A percentile compares a stretch with the other conserved stretches of the same genome.
These are phyloP conservation scores for Cydia pomonella DNA, from an alignment of 1,140 invertebrate genomes.

Conservation along the genomic window DNA sequence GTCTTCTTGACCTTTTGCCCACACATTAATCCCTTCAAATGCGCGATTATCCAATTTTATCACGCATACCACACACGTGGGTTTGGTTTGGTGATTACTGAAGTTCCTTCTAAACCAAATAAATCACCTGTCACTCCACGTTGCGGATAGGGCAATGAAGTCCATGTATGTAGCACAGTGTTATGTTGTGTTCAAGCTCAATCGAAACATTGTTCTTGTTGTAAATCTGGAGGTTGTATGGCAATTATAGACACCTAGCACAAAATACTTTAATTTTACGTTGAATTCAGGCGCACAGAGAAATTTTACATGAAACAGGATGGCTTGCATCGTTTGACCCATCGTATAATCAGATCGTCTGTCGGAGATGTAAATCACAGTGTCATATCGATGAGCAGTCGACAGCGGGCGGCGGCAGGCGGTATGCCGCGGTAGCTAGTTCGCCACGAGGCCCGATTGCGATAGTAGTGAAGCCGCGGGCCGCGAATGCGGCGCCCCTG, in stretches of 20 bases:
- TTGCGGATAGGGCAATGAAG: constrained; percentile 15
- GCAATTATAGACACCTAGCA: too few relatives aligned
- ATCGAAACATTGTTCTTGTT: neutral
- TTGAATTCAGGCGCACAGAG: constrained; percentile 9
- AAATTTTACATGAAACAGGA: neutral
- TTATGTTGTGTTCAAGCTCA: neutral
- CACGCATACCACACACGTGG: neutral
- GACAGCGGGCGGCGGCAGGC: constrained; percentile 31
- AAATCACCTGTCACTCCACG: constrained; percentile 21
- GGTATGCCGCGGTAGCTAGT: constrained; percentile 54
- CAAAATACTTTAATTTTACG: neutral
- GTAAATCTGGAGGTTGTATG: too few relatives aligned
- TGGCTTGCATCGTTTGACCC: neutral
- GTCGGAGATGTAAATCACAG: constrained; percentile 60
- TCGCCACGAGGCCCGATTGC: constrained; percentile 42
- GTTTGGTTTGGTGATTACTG: constrained; percentile 6
- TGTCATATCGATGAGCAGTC: constrained; percentile 58
- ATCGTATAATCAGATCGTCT: constrained; percentile 47
- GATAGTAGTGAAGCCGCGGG: constrained; percentile 50
- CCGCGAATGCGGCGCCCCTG: constrained; percentile 62
- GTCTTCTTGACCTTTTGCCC: constrained; percentile 37
- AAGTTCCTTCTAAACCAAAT: constrained; percentile 10
- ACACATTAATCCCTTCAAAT: constrained; percentile 39
- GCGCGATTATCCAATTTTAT: constrained; percentile 36
- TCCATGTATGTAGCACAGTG: neutral